Conservation (phyloP, 2,113 vertebrate species). For the Addax nasomaculatus region DNA sequence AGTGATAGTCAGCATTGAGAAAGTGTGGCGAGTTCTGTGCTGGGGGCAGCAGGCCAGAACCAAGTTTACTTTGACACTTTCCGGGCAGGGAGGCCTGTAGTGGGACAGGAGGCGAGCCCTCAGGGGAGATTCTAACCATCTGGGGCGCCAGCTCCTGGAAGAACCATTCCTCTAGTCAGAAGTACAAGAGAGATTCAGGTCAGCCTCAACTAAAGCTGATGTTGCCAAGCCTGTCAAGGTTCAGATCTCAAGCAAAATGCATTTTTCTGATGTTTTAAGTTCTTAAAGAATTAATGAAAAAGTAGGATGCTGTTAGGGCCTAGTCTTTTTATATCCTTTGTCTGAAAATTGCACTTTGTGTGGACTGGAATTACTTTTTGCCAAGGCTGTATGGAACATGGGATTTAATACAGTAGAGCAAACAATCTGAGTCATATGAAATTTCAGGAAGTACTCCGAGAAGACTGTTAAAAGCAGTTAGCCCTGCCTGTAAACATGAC, state of each 20-base stretch:
- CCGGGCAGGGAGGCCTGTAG: not conserved
- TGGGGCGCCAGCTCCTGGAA: not conserved
- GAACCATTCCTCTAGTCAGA: not conserved
- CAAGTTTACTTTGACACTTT: not conserved
- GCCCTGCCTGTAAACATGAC: not conserved
- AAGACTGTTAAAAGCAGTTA: not conserved
- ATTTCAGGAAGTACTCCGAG: not conserved
- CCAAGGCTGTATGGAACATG: not conserved
- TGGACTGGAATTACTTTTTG: not conserved
- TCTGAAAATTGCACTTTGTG: too few relatives aligned
- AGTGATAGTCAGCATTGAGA: not conserved
- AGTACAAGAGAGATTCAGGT: not conserved
- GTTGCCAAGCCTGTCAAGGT: not conserved
- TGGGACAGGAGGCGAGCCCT: not conserved
- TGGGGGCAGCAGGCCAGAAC: not conserved
- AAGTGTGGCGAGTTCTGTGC: not conserved
- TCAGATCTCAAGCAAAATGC: not conserved
- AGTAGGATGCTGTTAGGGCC: not conserved
- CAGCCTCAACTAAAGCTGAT: not conserved
- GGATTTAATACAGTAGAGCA: not conserved
- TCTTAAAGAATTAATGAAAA: not conserved
- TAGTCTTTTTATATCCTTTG: not conserved
- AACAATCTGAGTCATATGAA: accelerated
- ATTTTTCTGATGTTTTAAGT: not conserved
- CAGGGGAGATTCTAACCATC: not conserved